Base-by-base conservation (phyloP, 2,797 vertebrate species). In the Rhinella marina region DNA sequence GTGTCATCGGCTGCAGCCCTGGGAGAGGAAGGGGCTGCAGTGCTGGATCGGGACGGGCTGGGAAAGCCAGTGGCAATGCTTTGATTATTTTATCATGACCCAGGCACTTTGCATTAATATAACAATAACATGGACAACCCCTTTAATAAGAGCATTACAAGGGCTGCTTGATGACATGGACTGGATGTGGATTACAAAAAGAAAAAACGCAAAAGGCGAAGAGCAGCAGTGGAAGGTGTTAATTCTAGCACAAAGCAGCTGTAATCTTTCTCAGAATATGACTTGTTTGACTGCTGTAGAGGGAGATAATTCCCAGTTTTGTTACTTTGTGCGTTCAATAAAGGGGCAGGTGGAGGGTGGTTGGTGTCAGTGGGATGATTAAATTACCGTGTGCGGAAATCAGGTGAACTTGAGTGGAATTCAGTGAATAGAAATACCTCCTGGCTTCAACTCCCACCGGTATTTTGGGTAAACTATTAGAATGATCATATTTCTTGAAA, bases 231-330 rank as follows among this genome's bases (percentile, higher is more conserved):
- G 61, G 59, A 66, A 86, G n/a, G 61, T 82, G 84, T 82, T 82
- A 78, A 78, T 70, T 82, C 27, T 62, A 70, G 72, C 54, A 86
- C 82, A 86, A 82, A 54, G 80, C 83, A 14, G 23, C 48, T 56
- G n/a, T 68, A 76, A 85, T 68, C 78, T 82, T 86, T 70, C 19
- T 3, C 72, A n/a, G 70, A 86, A 78, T 82, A 75, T 59, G 81
- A 82, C 70, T 77, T 86, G 84, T 89, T 86, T 82, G 29, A 89
- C 61, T 81, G 79, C 61, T 78, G 79, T 82, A 62, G n/a, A 86
- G 82, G 72, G 80, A 82, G 79, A 89, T 86, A 82, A 86, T 89
- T 86, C 73, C 72, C 72, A 77, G 88, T 82, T 89, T 86, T 89
- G 79, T 86, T 83, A 86, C 84, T 86, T 82, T 86, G n/a, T 66